These are phyloP conservation scores for Melipona bicolor DNA, from an alignment of 2,888 invertebrate species.

Conservation along the genomic window DNA sequence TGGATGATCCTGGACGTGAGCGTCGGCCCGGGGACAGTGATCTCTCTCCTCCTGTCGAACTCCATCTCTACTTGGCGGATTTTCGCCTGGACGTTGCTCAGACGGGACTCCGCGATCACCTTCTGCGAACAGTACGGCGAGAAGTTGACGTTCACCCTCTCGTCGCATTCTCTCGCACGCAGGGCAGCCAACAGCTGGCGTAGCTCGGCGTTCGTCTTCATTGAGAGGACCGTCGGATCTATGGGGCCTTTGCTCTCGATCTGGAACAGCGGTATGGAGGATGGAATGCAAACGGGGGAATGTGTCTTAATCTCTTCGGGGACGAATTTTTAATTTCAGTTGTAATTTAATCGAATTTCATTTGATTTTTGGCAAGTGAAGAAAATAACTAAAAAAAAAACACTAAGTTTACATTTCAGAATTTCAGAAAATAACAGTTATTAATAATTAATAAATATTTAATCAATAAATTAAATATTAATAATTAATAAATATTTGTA, in stretches of 20 bases:
- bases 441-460: too few species aligned
- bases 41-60: constrained; percentile 71
- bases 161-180: constrained; percentile 79
- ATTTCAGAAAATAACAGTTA: too few species aligned
- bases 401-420: too few species aligned
- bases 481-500: too few species aligned
- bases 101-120: constrained; percentile 73
- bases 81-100: constrained; percentile 77
- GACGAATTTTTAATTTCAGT: not conserved
- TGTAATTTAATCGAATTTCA: too few species aligned
- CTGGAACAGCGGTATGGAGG: constrained; percentile 25
- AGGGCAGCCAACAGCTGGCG: constrained; percentile 75
- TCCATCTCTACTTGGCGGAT: constrained; percentile 78
- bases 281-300: not conserved
- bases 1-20: constrained; percentile 49
- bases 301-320: not conserved
- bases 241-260: constrained; percentile 63
- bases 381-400: too few species aligned
- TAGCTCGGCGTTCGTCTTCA: constrained; percentile 78
- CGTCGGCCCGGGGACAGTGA: constrained; percentile 41
- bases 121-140: constrained; percentile 78
- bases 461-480: too few species aligned
- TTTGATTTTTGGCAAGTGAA: too few species aligned
- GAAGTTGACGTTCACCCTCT: constrained; percentile 77
- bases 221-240: constrained; percentile 71